These are phyloP conservation scores for Drosophila sulfurigaster DNA, from an alignment of 1,140 invertebrate genomes.

Conservation along the genomic window DNA sequence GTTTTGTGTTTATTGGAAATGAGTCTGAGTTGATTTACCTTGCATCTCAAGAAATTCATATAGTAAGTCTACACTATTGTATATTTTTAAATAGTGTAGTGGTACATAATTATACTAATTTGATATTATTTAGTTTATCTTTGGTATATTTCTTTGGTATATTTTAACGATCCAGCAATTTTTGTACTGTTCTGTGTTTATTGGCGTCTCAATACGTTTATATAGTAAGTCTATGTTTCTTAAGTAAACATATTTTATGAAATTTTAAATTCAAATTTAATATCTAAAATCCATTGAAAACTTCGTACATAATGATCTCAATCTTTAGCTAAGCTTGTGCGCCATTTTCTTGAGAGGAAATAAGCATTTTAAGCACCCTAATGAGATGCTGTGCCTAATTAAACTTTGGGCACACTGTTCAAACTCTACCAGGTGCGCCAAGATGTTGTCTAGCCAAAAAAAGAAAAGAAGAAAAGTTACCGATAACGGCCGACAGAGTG, in stretches of 20 bases:
- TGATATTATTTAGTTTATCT: no score
- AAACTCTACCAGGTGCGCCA: slow-evolving; percentile 34
- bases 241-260: background rate
- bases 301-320: background rate
- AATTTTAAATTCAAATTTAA: background rate
- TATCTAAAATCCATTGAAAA: background rate
- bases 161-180: no score
- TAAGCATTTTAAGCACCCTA: slow-evolving; percentile 27
- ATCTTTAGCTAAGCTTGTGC: background rate
- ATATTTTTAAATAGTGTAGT: no score
- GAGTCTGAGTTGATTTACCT: no score
- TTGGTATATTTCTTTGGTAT: no score
- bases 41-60: no score
- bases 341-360: slow-evolving; percentile 1
- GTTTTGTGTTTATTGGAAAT: no score
- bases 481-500: slow-evolving; percentile 39
- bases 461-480: slow-evolving; percentile 36
- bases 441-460: slow-evolving; percentile 7
- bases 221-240: no score
- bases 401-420: slow-evolving; percentile 44
- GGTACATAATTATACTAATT: no score
- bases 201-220: no score
- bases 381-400: slow-evolving; percentile 59
- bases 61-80: no score
- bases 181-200: no score